Evolutionary conservation across 2,797 vertebrate species (phyloP).

Genomic region (Enteromius mattozi): DNA sequence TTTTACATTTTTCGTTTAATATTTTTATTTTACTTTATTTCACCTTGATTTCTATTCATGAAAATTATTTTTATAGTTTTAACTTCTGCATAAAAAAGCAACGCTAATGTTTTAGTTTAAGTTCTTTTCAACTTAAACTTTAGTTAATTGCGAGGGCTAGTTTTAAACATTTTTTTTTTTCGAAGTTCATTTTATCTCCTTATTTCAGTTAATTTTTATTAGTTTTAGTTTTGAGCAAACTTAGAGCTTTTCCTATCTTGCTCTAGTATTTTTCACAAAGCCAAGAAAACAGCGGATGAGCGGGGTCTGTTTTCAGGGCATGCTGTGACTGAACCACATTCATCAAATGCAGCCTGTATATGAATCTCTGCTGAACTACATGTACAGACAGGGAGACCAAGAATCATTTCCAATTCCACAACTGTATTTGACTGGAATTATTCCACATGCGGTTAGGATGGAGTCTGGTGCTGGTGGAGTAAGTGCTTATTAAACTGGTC

Average conservation of each 20-base stretch:
- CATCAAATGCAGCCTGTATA: not conserved
- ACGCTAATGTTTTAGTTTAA: no score
- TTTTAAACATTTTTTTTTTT: not conserved
- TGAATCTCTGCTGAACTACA: not conserved
- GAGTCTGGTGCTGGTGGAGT: not conserved
- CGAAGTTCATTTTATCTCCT: not conserved
- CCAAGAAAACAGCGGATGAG: not conserved
- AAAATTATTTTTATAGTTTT: not conserved
- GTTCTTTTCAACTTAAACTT: no score
- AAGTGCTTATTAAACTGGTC: not conserved
- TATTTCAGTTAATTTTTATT: not conserved
- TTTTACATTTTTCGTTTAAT: no score
- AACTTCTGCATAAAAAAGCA: not conserved
- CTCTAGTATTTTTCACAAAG: not conserved
- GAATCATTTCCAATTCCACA: not conserved
- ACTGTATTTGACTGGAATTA: not conserved
- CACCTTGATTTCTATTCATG: no score
- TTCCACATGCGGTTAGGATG: not conserved
- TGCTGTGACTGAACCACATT: constrained; percentile 10
- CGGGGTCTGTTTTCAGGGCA: not conserved
- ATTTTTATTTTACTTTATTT: no score
- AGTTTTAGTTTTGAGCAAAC: not conserved
- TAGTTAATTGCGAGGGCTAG: no score
- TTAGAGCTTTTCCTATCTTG: not conserved
- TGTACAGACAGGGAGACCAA: not conserved